phyloP scores from a whole-genome alignment of 1,140 invertebrate genomes.

The Hesperophylax magnus region DNA sequence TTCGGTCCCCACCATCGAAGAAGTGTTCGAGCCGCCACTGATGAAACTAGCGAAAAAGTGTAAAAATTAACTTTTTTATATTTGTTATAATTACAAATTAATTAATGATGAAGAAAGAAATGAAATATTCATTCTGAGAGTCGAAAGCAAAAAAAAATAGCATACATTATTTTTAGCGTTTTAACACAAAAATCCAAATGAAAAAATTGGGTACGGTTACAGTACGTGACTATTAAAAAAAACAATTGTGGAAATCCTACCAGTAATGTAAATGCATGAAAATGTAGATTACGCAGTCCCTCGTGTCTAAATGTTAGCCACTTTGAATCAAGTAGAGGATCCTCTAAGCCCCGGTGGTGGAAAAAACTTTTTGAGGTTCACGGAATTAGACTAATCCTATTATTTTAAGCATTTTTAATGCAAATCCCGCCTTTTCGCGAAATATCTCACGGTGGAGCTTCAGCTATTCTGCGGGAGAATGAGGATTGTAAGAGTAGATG shows the following conservation, averaged over 20 bases:
- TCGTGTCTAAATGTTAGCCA: not conserved
- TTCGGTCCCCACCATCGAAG: too few species aligned
- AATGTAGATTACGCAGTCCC: not conserved
- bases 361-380: constrained; percentile 43
- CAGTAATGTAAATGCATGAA: constrained; percentile 15
- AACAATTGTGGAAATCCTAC: not conserved
- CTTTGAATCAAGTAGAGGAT: constrained; percentile 8
- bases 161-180: too few species aligned
- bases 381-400: constrained; percentile 56
- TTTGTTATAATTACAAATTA: too few species aligned
- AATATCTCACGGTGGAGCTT: not conserved
- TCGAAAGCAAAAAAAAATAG: too few species aligned
- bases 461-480: not conserved
- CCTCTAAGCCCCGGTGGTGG: constrained; percentile 2
- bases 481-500: not conserved
- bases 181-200: not conserved
- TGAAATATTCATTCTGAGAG: too few species aligned
- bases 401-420: constrained; percentile 58
- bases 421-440: constrained; percentile 44
- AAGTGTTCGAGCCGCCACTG: too few species aligned
- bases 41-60: too few species aligned
- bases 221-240: not conserved
- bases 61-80: too few species aligned
- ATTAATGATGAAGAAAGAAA: too few species aligned
- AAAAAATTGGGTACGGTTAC: not conserved